Evolutionary conservation across 2,888 invertebrate genomes (phyloP), one percentile per base, ranked within the genome.

Genomic region (Dasypolia templi): DNA sequence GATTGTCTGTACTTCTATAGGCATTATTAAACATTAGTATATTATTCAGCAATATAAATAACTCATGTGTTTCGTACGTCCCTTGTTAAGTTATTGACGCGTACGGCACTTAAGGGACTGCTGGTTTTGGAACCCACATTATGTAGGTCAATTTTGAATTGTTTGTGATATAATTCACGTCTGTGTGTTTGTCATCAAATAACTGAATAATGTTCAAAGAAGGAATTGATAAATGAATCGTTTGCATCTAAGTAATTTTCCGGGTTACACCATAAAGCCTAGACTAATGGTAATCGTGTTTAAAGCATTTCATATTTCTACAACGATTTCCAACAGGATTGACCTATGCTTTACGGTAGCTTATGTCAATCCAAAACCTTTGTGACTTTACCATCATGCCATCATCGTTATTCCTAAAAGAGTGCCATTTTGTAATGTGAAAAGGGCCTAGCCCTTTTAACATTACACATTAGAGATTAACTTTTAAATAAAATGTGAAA

Each of bases 61-160:
- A 73, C 53, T 80, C 35, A 29, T 55, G n/a, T 59, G 56, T 55
- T 75, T 49, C 56, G 64, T 56, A 63, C 55, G 59, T 39, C 64
- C 61, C 64, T 65, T 68, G 56, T 68, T 81, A 74, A 77, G 32
- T 74, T 74, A 81, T 82, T 78, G 75, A 82, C 67, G 63, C 56
- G 59, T 72, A 59, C 42, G 7, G 56, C 46, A 19, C 44, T 29
- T 35, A 44, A 59, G 77, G 69, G 75, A 70, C 44, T 39, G 55
- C 26, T 62, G 49, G 51, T 55, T 61, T n/a, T n/a, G 14, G 44
- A 58, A 42, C n/a, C 22, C 22, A 51, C 32, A 65, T 44, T 32
- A 55, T 39, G n/a, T 35, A 29, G 53, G 35, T 75, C 11, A 55
- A n/a, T 19, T 74, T 74, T 58, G 42, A 22, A 44, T 59, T 22